phyloP scores from a whole-genome alignment of 2,888 invertebrate species.

The Eilema sororculum region DNA sequence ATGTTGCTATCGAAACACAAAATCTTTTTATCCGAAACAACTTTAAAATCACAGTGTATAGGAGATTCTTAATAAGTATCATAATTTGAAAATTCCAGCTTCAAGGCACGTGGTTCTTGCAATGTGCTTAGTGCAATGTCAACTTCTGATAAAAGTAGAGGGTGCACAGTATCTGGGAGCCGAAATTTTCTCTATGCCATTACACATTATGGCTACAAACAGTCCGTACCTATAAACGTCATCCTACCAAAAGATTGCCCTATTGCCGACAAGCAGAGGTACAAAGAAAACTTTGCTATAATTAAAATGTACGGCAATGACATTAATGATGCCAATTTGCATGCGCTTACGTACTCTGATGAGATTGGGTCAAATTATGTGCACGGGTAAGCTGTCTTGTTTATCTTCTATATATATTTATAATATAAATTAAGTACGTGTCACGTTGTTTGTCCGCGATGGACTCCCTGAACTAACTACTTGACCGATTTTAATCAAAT shows the following conservation, averaged over 20 bases:
- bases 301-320: slow-evolving; percentile 63
- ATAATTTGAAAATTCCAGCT: slow-evolving; percentile 47
- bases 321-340: slow-evolving; percentile 60
- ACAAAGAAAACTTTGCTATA: slow-evolving; percentile 64
- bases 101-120: slow-evolving; percentile 67
- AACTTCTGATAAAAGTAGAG: slow-evolving; percentile 58
- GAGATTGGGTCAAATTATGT: slow-evolving; percentile 64
- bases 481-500: too few relatives aligned
- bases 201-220: slow-evolving; percentile 61
- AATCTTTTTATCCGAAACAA: too few relatives aligned
- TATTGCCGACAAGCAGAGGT: slow-evolving; percentile 58
- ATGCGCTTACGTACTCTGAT: slow-evolving; percentile 61
- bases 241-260: slow-evolving; percentile 63
- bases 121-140: slow-evolving; percentile 59
- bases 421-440: too few relatives aligned
- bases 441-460: too few relatives aligned
- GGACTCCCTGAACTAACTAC: too few relatives aligned
- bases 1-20: too few relatives aligned
- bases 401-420: not conserved
- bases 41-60: too few relatives aligned
- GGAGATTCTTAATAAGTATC: not conserved
- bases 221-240: slow-evolving; percentile 66
- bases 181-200: slow-evolving; percentile 65
- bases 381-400: slow-evolving; percentile 54
- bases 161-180: slow-evolving; percentile 63